Conservation (phyloP, 92 coral and sea anemone species). For the Umimayanthus kanabou region DNA sequence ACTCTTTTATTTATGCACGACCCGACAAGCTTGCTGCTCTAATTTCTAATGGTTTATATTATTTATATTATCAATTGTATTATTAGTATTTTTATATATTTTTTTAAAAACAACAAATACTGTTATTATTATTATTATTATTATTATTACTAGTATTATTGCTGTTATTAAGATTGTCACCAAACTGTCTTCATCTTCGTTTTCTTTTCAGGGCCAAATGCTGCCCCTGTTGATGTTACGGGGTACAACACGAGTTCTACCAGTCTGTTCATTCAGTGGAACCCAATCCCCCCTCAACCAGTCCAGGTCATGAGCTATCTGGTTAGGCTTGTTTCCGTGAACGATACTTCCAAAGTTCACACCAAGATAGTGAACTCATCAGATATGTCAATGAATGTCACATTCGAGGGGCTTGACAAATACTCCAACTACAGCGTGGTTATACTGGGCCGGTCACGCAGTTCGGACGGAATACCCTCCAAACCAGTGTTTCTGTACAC, state of each 20-base stretch:
- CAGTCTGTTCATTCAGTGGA: conserved; percentile 18
- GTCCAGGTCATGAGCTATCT: background rate
- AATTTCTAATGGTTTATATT: too few species aligned
- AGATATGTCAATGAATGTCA: background rate
- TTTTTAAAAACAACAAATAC: too few species aligned
- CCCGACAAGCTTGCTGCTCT: too few species aligned
- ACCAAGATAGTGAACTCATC: background rate
- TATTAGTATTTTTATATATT: too few species aligned
- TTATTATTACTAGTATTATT: too few species aligned
- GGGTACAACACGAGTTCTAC: conserved; percentile 17
- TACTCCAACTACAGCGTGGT: conserved; percentile 27
- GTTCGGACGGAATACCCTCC: background rate
- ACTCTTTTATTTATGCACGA: too few species aligned
- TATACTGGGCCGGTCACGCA: conserved; percentile 11
- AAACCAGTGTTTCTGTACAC: conserved; percentile 1
- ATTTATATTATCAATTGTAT: too few species aligned
- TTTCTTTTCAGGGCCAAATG: conserved; percentile 5
- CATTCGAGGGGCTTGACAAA: background rate
- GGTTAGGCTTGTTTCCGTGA: background rate
- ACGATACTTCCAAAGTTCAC: background rate
- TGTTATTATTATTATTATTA: too few species aligned
- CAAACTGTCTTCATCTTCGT: background rate
- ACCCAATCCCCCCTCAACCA: conserved; percentile 2
- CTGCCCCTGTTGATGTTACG: conserved; percentile 6
- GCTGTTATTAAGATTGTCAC: too few species aligned